Conservation (phyloP, 1,140 invertebrate genomes). For the Notospermus geniculatus region DNA sequence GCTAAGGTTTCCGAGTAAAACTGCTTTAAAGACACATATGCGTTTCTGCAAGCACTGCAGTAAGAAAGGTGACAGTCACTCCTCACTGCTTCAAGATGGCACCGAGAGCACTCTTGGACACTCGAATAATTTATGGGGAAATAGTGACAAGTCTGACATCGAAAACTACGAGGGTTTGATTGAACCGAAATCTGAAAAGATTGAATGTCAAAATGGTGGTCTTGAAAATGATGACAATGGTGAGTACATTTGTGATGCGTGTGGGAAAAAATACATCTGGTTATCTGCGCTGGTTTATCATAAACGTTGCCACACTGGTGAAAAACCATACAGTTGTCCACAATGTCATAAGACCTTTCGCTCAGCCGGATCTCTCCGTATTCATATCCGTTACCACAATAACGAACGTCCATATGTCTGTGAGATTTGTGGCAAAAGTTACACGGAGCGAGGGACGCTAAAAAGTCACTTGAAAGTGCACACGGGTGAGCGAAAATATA, state of each 20-base stretch:
- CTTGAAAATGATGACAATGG: no score
- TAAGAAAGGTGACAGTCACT: no score
- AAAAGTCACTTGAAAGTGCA: slow-evolving; percentile 22
- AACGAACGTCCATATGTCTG: slow-evolving; percentile 13
- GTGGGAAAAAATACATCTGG: slow-evolving; percentile 85
- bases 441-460: slow-evolving; percentile 15
- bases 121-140: no score
- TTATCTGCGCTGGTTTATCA: slow-evolving; percentile 40
- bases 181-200: no score
- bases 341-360: slow-evolving; percentile 37
- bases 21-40: slow-evolving; percentile 60
- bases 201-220: no score
- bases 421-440: slow-evolving; percentile 13
- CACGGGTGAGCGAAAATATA: slow-evolving; percentile 24
- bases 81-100: no score
- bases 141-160: no score
- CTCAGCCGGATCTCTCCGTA: slow-evolving; percentile 12
- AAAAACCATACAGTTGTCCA: slow-evolving; percentile 64
- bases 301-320: slow-evolving; percentile 13
- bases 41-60: no score
- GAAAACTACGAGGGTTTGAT: no score
- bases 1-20: slow-evolving; percentile 53
- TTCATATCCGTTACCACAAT: slow-evolving; percentile 13
- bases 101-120: no score
- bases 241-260: slow-evolving; percentile 77